phyloP scores from a whole-genome alignment of 2,113 vertebrate genomes.

The Protobothrops flavoviridis region DNA sequence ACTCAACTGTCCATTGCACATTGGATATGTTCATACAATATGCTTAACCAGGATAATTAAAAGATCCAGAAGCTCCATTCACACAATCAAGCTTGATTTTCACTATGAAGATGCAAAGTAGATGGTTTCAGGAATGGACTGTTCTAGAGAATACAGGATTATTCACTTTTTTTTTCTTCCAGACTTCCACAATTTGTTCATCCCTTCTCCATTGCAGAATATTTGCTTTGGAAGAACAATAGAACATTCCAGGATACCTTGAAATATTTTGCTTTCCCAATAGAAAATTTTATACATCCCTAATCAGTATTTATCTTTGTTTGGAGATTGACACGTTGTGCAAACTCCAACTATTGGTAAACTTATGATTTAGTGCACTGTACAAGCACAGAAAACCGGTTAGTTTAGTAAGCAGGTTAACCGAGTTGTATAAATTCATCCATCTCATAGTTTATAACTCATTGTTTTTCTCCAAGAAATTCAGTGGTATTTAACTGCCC shows the following conservation, averaged over 20 bases:
- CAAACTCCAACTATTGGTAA: not conserved
- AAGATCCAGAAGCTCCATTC: not conserved
- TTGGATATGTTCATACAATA: not conserved
- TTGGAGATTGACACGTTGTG: not conserved
- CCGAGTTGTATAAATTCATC: not conserved
- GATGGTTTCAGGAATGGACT: not conserved
- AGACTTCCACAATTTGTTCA: not conserved
- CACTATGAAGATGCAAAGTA: not conserved
- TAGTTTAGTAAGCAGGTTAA: not conserved
- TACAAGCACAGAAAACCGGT: not conserved
- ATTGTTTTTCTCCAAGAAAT: not conserved
- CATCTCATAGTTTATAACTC: not conserved
- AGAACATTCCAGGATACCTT: not conserved
- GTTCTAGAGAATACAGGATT: not conserved
- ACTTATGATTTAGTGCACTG: not conserved
- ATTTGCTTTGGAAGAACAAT: not conserved
- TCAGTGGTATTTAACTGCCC: not conserved
- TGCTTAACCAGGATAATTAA: not conserved
- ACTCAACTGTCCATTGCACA: not conserved
- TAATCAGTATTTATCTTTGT: not conserved
- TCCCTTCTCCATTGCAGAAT: not conserved
- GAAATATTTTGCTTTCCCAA: not conserved
- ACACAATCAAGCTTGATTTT: not conserved
- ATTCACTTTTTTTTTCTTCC: not conserved
- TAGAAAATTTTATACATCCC: not conserved